Evolutionary conservation across 2,797 vertebrate genomes (phyloP).

Genomic region (Simalia tracyae): DNA sequence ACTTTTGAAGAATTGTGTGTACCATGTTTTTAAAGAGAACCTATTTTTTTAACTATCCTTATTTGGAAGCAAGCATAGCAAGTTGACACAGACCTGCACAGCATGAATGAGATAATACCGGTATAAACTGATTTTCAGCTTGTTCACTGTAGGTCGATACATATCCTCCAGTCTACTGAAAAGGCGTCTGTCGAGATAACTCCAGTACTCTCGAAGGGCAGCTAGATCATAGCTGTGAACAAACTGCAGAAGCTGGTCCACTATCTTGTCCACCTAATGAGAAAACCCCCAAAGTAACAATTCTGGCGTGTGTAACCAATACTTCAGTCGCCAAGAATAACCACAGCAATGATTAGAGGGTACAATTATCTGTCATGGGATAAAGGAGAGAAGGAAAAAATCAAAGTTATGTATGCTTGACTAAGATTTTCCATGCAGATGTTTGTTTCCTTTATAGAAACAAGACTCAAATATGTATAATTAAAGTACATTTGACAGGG

Average conservation of each 20-base stretch:
- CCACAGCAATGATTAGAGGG: not conserved
- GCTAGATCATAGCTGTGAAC: constrained; percentile 86
- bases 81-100: constrained; percentile 80
- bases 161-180: constrained; percentile 92
- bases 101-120: constrained; percentile 91
- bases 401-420: not conserved
- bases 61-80: not conserved
- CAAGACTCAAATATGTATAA: rapidly evolving
- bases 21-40: not conserved
- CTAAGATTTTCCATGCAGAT: not conserved
- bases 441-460: not conserved
- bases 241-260: constrained; percentile 91
- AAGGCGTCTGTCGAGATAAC: constrained; percentile 87
- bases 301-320: not conserved
- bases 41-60: not conserved
- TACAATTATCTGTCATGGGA: not conserved
- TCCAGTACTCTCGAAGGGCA: constrained; percentile 92
- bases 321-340: not conserved
- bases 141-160: constrained; percentile 89
- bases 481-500: constrained; percentile 1
- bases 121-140: constrained; percentile 91
- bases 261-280: constrained; percentile 92
- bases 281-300: not conserved
- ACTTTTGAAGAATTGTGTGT: not conserved
- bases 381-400: not conserved